Conservation (phyloP, 1,140 invertebrate species). For the Diorhabda elongata region DNA sequence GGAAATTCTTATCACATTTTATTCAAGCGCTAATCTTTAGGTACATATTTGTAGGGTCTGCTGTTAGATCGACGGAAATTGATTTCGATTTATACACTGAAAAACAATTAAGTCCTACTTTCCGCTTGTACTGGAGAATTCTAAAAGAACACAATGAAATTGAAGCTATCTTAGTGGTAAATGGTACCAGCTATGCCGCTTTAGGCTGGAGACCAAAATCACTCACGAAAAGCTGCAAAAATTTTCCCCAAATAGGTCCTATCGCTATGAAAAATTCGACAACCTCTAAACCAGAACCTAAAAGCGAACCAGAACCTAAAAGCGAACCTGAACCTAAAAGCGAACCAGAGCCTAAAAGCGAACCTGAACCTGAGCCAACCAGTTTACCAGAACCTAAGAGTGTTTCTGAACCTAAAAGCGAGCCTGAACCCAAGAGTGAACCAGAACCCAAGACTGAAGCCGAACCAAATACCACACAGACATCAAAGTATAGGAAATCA, state of each 20-base stretch:
- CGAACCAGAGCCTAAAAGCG: conserved; percentile 47
- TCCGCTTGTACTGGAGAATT: conserved; percentile 78
- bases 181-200: conserved; percentile 81
- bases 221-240: conserved; percentile 68
- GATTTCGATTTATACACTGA: conserved; percentile 66
- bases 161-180: conserved; percentile 78
- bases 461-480: conserved; percentile 41
- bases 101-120: conserved; percentile 66
- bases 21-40: too few relatives aligned
- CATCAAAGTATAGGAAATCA: conserved; percentile 41
- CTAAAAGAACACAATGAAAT: conserved; percentile 75
- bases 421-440: conserved; percentile 45
- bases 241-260: conserved; percentile 64
- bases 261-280: conserved; percentile 16
- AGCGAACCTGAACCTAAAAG: conserved; percentile 45
- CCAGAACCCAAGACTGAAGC: conserved; percentile 48
- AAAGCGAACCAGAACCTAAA: conserved; percentile 42
- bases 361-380: conserved; percentile 46
- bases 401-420: conserved; percentile 38
- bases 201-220: conserved; percentile 75
- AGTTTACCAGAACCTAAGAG: conserved; percentile 41
- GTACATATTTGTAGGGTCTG: conserved; percentile 53
- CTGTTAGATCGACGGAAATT: conserved; percentile 59
- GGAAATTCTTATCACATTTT: too few relatives aligned
- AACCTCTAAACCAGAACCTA: conserved; percentile 44